A percentile compares a stretch with the other conserved stretches of the same genome.
These are phyloP conservation scores for Drosophila busckii DNA, from an alignment of 1,140 invertebrate genomes.

Conservation along the genomic window DNA sequence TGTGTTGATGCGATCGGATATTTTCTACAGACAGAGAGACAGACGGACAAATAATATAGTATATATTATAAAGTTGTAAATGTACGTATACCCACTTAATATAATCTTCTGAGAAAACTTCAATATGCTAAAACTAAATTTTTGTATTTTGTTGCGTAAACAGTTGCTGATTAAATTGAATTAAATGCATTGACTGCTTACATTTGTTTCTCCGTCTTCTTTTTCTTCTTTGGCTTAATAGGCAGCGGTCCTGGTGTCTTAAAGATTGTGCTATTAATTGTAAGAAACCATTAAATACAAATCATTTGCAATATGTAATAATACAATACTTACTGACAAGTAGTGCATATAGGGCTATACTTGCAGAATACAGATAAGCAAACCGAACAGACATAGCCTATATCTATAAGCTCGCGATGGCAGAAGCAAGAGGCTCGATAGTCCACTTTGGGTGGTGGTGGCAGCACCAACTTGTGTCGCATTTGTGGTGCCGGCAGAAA, in stretches of 20 bases:
- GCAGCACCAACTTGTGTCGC: slow-evolving; percentile 91
- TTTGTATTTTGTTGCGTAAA: too few species aligned
- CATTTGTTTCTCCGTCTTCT: slow-evolving; percentile 76
- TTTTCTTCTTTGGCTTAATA: slow-evolving; percentile 83
- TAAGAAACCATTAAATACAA: background rate
- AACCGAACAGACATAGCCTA: slow-evolving; percentile 98
- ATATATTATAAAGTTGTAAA: background rate
- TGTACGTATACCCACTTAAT: too few species aligned
- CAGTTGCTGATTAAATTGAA: too few species aligned
- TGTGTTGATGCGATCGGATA: too few species aligned
- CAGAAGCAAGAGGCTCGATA: slow-evolving; percentile 99
- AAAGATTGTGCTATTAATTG: slow-evolving; percentile 83
- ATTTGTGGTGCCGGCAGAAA: slow-evolving; percentile 92
- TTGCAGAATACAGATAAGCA: slow-evolving; percentile 99
- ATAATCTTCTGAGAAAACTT: too few species aligned
- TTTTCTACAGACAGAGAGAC: too few species aligned
- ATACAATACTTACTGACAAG: slow-evolving; percentile 90
- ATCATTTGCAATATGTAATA: too few species aligned
- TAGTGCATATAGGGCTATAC: slow-evolving; percentile 98
- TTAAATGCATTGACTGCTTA: too few species aligned
- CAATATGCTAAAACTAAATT: background rate
- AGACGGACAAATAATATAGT: too few species aligned
- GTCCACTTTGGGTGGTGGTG: slow-evolving; percentile 94
- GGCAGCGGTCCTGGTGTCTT: slow-evolving; percentile 83
- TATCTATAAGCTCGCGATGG: slow-evolving; percentile 96